phyloP scores from a whole-genome alignment of 2,888 invertebrate genomes.

The Melinopterus prodromus region DNA sequence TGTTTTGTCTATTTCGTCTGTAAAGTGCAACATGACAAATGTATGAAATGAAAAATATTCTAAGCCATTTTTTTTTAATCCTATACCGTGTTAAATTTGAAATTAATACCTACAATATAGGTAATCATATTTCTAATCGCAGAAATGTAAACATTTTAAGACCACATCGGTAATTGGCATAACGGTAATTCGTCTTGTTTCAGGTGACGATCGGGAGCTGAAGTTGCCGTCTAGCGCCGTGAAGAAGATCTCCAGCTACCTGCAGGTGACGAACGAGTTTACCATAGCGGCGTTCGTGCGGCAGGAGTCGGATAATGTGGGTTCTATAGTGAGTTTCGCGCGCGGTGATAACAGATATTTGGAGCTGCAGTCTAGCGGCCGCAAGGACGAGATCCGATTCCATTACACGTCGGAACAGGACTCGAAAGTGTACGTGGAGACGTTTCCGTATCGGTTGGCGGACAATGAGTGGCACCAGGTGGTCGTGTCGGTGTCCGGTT shows the following conservation, averaged over 20 bases:
- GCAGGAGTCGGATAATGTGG: slow-evolving; percentile 84
- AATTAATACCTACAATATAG: not conserved
- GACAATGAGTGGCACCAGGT: slow-evolving; percentile 90
- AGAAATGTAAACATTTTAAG: not conserved
- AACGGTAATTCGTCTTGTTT: slow-evolving; percentile 41
- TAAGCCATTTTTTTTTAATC: too few relatives aligned
- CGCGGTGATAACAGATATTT: slow-evolving; percentile 86
- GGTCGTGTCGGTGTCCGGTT: slow-evolving; percentile 84
- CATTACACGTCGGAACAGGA: slow-evolving; percentile 79
- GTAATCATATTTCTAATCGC: not conserved
- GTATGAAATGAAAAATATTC: too few relatives aligned
- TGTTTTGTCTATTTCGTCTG: too few relatives aligned
- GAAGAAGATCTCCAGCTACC: slow-evolving; percentile 72
- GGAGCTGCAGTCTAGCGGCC: slow-evolving; percentile 91
- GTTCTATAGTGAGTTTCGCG: slow-evolving; percentile 84
- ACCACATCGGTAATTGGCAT: not conserved
- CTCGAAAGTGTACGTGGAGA: slow-evolving; percentile 77
- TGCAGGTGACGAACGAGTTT: slow-evolving; percentile 79
- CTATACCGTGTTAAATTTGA: too few relatives aligned
- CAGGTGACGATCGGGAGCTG: slow-evolving; percentile 78
- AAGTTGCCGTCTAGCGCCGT: slow-evolving; percentile 75
- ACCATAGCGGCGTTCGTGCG: slow-evolving; percentile 79
- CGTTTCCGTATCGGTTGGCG: slow-evolving; percentile 86
- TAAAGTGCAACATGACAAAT: too few relatives aligned
- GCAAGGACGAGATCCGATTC: slow-evolving; percentile 85